Conservation (phyloP, 2,797 vertebrate genomes). For the Malacoctenus gilli region DNA sequence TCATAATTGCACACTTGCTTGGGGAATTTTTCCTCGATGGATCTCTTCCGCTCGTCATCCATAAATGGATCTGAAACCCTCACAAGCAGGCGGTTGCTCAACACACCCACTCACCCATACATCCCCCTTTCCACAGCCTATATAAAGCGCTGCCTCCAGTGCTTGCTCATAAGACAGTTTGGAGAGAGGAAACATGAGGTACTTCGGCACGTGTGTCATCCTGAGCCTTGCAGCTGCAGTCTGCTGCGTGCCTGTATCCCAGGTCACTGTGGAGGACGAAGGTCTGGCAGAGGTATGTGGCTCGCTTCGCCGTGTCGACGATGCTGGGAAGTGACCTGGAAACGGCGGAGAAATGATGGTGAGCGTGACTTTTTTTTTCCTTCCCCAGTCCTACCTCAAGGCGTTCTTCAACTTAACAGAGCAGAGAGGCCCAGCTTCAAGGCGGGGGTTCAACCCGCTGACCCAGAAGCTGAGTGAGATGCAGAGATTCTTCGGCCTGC, state of each 20-base stretch:
- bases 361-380: background rate
- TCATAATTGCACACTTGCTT: no score
- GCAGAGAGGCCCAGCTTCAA: background rate
- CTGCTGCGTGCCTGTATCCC: slow-evolving; percentile 39
- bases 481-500: slow-evolving; percentile 83
- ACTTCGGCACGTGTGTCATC: slow-evolving; percentile 48
- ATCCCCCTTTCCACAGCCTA: slow-evolving; percentile 28
- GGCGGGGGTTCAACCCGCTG: slow-evolving; percentile 20
- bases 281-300: no score
- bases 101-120: no score
- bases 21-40: no score
- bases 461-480: slow-evolving; percentile 85
- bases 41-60: no score
- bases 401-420: slow-evolving; percentile 83
- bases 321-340: no score
- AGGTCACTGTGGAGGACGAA: slow-evolving; percentile 3
- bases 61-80: no score
- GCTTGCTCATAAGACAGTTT: slow-evolving; percentile 8
- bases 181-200: slow-evolving; percentile 58
- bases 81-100: no score
- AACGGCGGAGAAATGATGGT: no score
- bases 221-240: slow-evolving; percentile 51
- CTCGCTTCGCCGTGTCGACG: background rate
- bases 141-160: slow-evolving; percentile 49
- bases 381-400: slow-evolving; percentile 84